Evolutionary conservation across 2,888 invertebrate genomes (phyloP), one percentile per base, ranked within the genome.

Genomic region (Aplocera efformata): DNA sequence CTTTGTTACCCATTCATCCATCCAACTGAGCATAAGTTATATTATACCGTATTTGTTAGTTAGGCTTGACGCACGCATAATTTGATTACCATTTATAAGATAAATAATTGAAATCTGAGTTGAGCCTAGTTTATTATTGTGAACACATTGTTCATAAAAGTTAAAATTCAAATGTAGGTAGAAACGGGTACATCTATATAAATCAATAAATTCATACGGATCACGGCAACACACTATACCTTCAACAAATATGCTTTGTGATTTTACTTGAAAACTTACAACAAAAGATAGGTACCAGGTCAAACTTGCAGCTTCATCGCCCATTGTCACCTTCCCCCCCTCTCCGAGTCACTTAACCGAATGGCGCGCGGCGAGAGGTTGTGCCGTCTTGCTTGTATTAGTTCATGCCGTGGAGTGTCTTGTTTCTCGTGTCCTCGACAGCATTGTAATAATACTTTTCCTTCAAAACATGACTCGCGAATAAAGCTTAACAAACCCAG

Each of bases 311-410:
- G 70, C 75, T 76, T 75, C 64, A 75, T 74, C 67, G 69, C 67
- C 69, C 73, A 80, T 79, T n/a, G n/a, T n/a, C n/a, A n/a, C 13
- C 13, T 2, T 17, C 13, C 13, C 13, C 85, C 85, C 84, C 85
- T 70, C 85, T 53, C 30, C 46, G 24, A 40, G 50, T 66, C 70
- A 74, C 68, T 73, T 61, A 61, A 63, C 55, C 63, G 77, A 78
- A 80, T 75, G 77, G 79, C 75, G 75, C 73, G 72, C 76, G 58
- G 75, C 72, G 74, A 76, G 79, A 76, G 83, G 78, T 77, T 74
- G 79, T 74, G 68, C 67, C 62, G 43, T 51, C 60, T 60, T 46
- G 61, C 66, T 59, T 72, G n/a, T n/a, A n/a, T 63, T 61, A 57
- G 63, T 62, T 57, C 57, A 66, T 63, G 58, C 50, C 60, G 72